Conservation (phyloP, 30 jellyfish, hydroid and myxozoan species). For the Rhopilema esculentum region DNA sequence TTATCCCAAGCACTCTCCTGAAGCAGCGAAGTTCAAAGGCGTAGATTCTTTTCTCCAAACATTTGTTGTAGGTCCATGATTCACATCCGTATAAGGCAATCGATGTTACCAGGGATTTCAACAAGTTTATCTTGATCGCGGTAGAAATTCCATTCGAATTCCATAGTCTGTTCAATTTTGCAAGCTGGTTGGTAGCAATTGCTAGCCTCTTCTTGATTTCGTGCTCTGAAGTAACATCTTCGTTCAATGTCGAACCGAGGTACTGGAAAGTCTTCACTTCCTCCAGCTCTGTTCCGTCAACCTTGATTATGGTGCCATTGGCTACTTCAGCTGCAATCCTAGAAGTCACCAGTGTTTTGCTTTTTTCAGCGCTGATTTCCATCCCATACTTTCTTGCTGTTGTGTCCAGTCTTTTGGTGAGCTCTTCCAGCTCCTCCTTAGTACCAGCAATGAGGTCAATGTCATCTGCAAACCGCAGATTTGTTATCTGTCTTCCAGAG, state of each 20-base stretch:
- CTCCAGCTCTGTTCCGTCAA: slow-evolving; percentile 25
- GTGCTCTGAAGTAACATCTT: slow-evolving; percentile 17
- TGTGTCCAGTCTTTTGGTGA: slow-evolving; percentile 38
- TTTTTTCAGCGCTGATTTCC: slow-evolving; percentile 59
- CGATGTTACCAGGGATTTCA: slow-evolving; percentile 29
- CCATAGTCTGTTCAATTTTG: slow-evolving; percentile 41
- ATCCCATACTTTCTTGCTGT: slow-evolving; percentile 49
- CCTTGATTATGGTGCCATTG: slow-evolving; percentile 3
- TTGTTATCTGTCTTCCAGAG: slow-evolving; percentile 46
- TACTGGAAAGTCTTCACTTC: slow-evolving; percentile 2
- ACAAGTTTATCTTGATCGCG: slow-evolving; percentile 11
- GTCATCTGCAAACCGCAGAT: slow-evolving; percentile 58
- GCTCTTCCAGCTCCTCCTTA: slow-evolving; percentile 45
- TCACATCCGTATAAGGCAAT: slow-evolving; percentile 42
- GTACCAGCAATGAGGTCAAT: slow-evolving; percentile 42
- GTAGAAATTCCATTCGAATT: slow-evolving; percentile 41
- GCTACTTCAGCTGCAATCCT: slow-evolving; percentile 7
- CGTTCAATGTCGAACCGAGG: slow-evolving; percentile 7
- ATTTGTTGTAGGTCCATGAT: slow-evolving; percentile 40
- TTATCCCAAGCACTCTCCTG: slow-evolving; percentile 44
- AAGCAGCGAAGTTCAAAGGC: slow-evolving; percentile 46
- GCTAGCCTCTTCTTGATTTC: slow-evolving; percentile 30
- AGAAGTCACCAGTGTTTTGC: slow-evolving; percentile 12
- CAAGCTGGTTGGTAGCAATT: slow-evolving; percentile 53
- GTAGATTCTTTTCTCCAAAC: slow-evolving; percentile 26